Percentiles rank a stretch among this genome's conserved stretches.
These are phyloP conservation scores for Catharus fuscescens DNA, from an alignment of 2,113 vertebrate genomes.

Conservation along the genomic window DNA sequence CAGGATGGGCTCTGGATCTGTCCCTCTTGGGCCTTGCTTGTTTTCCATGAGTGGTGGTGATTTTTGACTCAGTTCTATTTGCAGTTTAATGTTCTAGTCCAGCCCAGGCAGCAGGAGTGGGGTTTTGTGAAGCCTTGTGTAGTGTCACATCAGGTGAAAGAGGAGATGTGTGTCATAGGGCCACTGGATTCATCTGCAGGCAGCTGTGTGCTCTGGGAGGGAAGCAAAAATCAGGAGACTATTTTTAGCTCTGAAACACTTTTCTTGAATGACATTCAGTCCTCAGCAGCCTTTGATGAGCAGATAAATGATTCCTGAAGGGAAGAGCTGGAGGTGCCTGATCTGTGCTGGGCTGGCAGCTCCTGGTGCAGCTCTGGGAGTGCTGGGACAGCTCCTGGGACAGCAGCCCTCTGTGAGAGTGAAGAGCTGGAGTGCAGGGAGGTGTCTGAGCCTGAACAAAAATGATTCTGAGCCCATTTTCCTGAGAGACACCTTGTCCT, in stretches of 20 bases:
- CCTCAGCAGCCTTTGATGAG: not conserved
- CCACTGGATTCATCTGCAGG: not conserved
- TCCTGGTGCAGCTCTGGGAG: accelerated
- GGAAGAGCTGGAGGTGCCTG: not conserved
- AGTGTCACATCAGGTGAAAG: not conserved
- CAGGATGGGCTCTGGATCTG: not conserved
- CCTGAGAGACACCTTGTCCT: not conserved
- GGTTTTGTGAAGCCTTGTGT: not conserved
- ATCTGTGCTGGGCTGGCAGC: not conserved
- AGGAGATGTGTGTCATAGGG: not conserved
- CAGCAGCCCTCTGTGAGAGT: not conserved
- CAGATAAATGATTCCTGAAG: not conserved
- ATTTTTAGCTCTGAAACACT: conserved; percentile 16
- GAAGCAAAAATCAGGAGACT: not conserved
- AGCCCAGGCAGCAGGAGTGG: not conserved
- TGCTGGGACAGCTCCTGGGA: not conserved
- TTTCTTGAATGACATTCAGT: not conserved
- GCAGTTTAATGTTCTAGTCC: not conserved
- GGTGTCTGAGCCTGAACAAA: not conserved
- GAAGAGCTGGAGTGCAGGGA: not conserved
- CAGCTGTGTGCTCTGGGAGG: not conserved
- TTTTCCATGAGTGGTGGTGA: not conserved
- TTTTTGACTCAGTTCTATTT: not conserved
- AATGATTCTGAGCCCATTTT: not conserved
- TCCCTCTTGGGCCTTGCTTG: not conserved